These are phyloP conservation scores for Exocentrus adspersus DNA, from an alignment of 2,888 invertebrate genomes.

Conservation along the genomic window DNA sequence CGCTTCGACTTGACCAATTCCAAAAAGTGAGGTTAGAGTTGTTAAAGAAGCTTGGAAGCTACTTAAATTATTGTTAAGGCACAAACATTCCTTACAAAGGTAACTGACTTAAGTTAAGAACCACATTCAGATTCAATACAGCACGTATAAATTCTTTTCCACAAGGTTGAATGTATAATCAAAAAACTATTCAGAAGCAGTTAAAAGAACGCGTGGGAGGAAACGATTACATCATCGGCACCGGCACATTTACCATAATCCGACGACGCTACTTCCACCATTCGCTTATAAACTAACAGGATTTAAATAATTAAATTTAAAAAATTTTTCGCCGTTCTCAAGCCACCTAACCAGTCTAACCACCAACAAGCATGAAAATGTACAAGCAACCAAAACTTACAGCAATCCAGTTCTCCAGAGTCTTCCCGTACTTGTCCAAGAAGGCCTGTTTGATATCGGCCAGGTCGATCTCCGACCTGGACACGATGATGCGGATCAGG, in stretches of 20 bases:
- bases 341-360: not conserved
- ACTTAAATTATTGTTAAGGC: too few species aligned
- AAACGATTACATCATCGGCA: constrained; percentile 10
- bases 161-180: not conserved
- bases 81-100: too few species aligned
- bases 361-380: not conserved
- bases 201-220: not conserved
- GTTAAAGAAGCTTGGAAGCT: too few species aligned
- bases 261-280: too few species aligned
- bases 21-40: too few species aligned
- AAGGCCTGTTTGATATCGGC: constrained; percentile 93
- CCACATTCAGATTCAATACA: too few species aligned
- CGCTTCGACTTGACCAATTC: too few species aligned
- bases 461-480: constrained; percentile 91
- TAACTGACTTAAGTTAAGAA: too few species aligned
- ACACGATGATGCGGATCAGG: constrained; percentile 90
- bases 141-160: too few species aligned
- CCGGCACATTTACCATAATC: constrained; percentile 11
- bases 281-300: too few species aligned
- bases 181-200: not conserved
- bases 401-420: constrained; percentile 85
- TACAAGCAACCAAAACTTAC: constrained; percentile 68
- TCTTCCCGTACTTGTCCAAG: constrained; percentile 81
- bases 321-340: not conserved
- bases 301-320: too few species aligned